These are phyloP conservation scores for Geopemphigus sp. DNA, from an alignment of 1,140 invertebrate genomes.

Conservation along the genomic window DNA sequence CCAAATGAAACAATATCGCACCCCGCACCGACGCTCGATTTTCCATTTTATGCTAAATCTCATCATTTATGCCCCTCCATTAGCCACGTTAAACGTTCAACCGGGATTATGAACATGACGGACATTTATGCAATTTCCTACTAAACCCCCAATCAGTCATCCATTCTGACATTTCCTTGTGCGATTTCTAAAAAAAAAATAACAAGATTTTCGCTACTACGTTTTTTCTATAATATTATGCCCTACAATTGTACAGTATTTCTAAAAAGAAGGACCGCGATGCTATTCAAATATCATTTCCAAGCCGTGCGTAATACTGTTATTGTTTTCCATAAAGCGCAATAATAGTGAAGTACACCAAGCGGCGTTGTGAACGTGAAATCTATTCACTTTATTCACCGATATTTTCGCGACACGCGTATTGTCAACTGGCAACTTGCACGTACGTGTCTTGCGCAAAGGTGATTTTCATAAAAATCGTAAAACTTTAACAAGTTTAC, in stretches of 20 bases:
- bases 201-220: neutral
- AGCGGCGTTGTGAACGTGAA: neutral
- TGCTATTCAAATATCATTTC: too few species aligned
- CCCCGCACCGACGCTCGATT: neutral
- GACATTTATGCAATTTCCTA: slow-evolving; percentile 1
- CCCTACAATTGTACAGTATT: neutral
- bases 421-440: too few species aligned
- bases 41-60: slow-evolving; percentile 14
- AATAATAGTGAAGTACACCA: neutral
- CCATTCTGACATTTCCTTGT: neutral
- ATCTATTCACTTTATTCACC: neutral
- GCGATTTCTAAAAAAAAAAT: neutral
- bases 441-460: too few species aligned
- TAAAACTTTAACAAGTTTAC: neutral
- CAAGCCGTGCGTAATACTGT: too few species aligned
- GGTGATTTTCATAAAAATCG: neutral
- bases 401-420: neutral
- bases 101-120: slow-evolving; percentile 2
- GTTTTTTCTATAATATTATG: neutral
- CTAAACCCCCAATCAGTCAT: slow-evolving; percentile 24
- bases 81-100: slow-evolving; percentile 14
- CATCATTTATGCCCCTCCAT: slow-evolving; percentile 23
- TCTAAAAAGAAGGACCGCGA: too few species aligned
- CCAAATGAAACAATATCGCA: neutral
- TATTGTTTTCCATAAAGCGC: too few species aligned